Percentiles rank a stretch among this genome's conserved stretches.
These are phyloP conservation scores for Pseudorhombus dupliciocellatus DNA, from an alignment of 2,113 vertebrate genomes.

Conservation along the genomic window DNA sequence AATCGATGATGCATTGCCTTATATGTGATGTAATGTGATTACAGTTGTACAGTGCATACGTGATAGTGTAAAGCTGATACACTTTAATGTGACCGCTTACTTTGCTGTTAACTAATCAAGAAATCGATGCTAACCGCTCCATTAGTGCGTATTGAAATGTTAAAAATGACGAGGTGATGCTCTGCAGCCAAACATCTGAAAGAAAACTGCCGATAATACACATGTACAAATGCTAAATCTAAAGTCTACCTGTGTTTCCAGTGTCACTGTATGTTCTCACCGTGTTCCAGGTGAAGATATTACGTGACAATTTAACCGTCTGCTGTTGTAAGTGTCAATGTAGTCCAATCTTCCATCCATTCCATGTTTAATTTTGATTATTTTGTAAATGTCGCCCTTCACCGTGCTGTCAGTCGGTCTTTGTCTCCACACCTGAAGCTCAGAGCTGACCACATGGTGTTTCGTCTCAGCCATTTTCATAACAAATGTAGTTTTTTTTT, in stretches of 20 bases:
- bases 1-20: conserved; percentile 70
- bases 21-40: conserved; percentile 58
- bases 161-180: conserved; percentile 25
- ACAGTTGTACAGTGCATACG: conserved; percentile 26
- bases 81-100: conserved; percentile 28
- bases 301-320: background rate
- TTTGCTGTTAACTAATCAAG: conserved; percentile 9
- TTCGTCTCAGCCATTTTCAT: conserved; percentile 34
- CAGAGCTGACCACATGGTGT: conserved; percentile 7
- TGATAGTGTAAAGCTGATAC: conserved; percentile 32
- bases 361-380: conserved; percentile 18
- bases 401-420: background rate
- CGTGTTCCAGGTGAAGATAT: conserved; percentile 1
- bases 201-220: conserved; percentile 12
- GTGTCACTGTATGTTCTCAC: conserved; percentile 1
- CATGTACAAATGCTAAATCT: conserved; percentile 30
- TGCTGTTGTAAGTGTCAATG: conserved; percentile 31
- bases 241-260: conserved; percentile 1
- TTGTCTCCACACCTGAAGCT: background rate
- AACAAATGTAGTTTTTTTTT: conserved; percentile 30
- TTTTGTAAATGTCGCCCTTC: conserved; percentile 17
- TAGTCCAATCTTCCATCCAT: conserved; percentile 29
- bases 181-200: conserved; percentile 1
- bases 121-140: conserved; percentile 9
- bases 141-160: conserved; percentile 4